Evolutionary conservation across 2,888 invertebrate genomes (phyloP).

Genomic region (Leptinotarsa peninsularis): DNA sequence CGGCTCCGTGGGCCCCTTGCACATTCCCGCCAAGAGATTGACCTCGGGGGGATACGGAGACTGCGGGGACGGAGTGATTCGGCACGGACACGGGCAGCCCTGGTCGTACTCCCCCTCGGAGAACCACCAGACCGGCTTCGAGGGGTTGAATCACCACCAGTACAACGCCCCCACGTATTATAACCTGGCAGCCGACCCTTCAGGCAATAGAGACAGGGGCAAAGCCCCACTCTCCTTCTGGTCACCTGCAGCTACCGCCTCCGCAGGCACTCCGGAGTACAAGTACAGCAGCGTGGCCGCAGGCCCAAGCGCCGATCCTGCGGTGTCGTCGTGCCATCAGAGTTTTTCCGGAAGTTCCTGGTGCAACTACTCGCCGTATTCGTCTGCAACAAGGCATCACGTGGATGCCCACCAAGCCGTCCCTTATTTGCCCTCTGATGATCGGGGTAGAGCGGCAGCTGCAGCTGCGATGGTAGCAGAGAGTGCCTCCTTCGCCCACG

Average conservation of each 20-base stretch:
- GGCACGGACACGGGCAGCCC: constrained; percentile 77
- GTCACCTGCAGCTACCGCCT: constrained; percentile 73
- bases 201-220: constrained; percentile 73
- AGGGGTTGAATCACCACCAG: constrained; percentile 74
- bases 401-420: constrained; percentile 72
- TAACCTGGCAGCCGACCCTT: constrained; percentile 76
- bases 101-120: constrained; percentile 81
- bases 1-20: constrained; percentile 82
- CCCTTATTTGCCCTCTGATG: constrained; percentile 79
- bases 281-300: constrained; percentile 70
- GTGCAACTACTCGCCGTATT: constrained; percentile 78
- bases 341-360: constrained; percentile 78
- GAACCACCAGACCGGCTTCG: constrained; percentile 69
- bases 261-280: constrained; percentile 72
- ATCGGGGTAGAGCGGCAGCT: constrained; percentile 74
- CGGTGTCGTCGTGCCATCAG: constrained; percentile 75
- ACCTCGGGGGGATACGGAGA: constrained; percentile 69
- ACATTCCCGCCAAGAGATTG: constrained; percentile 89
- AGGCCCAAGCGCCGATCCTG: constrained; percentile 68
- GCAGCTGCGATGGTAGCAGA: constrained; percentile 70
- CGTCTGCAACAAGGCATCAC: constrained; percentile 72
- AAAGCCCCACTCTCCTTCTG: constrained; percentile 76
- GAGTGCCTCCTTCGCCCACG: constrained; percentile 78
- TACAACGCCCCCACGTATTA: constrained; percentile 83
- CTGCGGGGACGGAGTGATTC: constrained; percentile 77